phyloP scores from a whole-genome alignment of 2,888 invertebrate species.

The Cetonia aurata region DNA sequence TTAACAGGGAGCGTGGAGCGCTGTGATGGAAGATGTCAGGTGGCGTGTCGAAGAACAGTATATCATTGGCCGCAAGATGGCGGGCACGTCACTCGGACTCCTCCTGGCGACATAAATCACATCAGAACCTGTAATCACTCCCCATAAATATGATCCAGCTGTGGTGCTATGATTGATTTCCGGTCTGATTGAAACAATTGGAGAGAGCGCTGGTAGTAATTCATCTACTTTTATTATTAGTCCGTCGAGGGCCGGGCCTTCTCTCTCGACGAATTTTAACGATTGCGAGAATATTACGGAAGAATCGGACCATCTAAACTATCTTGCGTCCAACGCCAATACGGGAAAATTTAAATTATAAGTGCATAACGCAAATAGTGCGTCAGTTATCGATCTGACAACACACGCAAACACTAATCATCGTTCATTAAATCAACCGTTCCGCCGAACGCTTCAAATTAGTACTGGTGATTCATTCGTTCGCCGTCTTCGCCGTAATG shows the following conservation, averaged over 20 bases:
- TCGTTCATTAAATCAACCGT: no score
- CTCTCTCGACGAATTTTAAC: no score
- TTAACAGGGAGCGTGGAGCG: conserved; percentile 45
- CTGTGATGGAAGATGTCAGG: conserved; percentile 51
- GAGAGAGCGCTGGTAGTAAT: conserved; percentile 32
- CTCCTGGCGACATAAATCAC: conserved; percentile 54
- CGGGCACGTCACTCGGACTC: conserved; percentile 52
- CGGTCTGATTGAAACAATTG: conserved; percentile 54
- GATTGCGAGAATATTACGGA: no score
- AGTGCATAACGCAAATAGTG: no score
- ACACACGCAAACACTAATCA: no score
- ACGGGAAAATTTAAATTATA: no score
- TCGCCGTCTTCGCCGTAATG: no score
- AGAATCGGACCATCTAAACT: no score
- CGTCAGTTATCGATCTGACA: no score
- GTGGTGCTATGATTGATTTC: conserved; percentile 53
- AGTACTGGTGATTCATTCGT: no score
- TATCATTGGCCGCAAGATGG: conserved; percentile 53
- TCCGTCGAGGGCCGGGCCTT: conserved; percentile 12
- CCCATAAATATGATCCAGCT: conserved; percentile 55
- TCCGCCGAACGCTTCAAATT: background rate
- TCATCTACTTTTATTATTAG: conserved; percentile 34
- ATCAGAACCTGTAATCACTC: conserved; percentile 55
- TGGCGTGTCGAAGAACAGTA: conserved; percentile 53
- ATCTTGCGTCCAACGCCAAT: no score